phyloP scores from a whole-genome alignment of 2,888 invertebrate genomes.

The Apotomis betuletana region DNA sequence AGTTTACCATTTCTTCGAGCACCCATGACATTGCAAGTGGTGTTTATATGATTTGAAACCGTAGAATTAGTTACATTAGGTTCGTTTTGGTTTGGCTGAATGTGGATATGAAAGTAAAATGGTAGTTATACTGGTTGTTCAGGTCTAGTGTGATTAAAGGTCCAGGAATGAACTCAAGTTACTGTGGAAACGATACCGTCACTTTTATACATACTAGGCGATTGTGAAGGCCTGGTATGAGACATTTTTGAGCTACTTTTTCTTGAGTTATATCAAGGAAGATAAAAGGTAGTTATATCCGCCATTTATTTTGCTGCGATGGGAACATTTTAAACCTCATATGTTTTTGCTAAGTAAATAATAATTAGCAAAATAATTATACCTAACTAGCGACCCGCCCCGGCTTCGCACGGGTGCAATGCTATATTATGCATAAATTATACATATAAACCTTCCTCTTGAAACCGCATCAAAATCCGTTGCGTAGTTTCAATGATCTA shows the following conservation, averaged over 20 bases:
- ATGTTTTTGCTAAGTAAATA: too few relatives aligned
- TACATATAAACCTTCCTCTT: too few relatives aligned
- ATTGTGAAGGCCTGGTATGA: background rate
- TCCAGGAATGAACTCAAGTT: conserved; percentile 17
- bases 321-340: background rate
- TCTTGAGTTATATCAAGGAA: background rate
- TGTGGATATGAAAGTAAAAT: conserved; percentile 32
- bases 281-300: too few relatives aligned
- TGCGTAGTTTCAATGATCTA: too few relatives aligned
- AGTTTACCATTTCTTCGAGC: too few relatives aligned
- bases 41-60: conserved; percentile 5
- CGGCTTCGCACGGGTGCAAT: too few relatives aligned
- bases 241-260: conserved; percentile 4
- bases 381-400: too few relatives aligned
- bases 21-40: background rate
- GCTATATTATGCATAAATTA: too few relatives aligned
- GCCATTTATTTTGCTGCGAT: background rate
- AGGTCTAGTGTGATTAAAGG: conserved; percentile 31
- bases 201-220: conserved; percentile 5
- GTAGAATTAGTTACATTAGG: background rate
- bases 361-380: too few relatives aligned
- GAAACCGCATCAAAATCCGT: too few relatives aligned
- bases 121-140: conserved; percentile 6
- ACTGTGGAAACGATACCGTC: background rate
- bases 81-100: conserved; percentile 2